A percentile compares a stretch with the other conserved stretches of the same genome.
Evolutionary conservation across 2,113 vertebrate genomes (phyloP).

Genomic region (Tachysurus vachellii): DNA sequence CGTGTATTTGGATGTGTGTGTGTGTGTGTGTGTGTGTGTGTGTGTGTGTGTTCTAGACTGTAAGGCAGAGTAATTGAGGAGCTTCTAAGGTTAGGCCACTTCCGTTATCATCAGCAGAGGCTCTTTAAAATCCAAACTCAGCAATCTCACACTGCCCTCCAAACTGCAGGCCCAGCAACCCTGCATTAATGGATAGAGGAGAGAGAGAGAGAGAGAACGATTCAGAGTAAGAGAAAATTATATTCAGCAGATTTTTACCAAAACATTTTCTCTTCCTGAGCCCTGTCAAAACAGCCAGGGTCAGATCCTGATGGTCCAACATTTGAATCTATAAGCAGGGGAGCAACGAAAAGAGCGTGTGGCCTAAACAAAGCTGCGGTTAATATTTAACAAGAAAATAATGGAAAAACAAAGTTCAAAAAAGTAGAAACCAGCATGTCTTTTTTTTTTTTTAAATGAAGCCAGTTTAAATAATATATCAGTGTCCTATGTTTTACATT

Average conservation of each 20-base stretch:
- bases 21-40: constrained; percentile 32
- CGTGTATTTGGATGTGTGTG: not conserved
- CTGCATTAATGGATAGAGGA: constrained; percentile 52
- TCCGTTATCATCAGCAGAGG: constrained; percentile 62
- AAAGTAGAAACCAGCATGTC: constrained; percentile 58
- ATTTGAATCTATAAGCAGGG: constrained; percentile 73
- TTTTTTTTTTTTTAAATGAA: constrained; percentile 71
- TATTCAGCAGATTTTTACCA: constrained; percentile 74
- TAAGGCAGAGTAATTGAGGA: constrained; percentile 41
- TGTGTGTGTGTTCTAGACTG: constrained; percentile 8
- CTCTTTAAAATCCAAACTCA: constrained; percentile 66
- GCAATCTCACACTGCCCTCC: constrained; percentile 56
- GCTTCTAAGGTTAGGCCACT: constrained; percentile 36
- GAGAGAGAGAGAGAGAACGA: constrained; percentile 7
- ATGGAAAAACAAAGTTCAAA: constrained; percentile 87
- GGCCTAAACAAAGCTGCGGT: constrained; percentile 79
- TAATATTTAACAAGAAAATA: constrained; percentile 96
- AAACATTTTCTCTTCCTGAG: constrained; percentile 67
- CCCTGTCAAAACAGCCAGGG: constrained; percentile 63
- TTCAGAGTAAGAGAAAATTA: constrained; percentile 58
- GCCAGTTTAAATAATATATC: constrained; percentile 91
- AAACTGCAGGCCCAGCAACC: constrained; percentile 69
- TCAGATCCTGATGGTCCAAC: constrained; percentile 66
- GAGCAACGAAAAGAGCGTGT: constrained; percentile 53
- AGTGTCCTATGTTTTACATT: constrained; percentile 79